These are phyloP conservation scores for Myocastor coypus DNA, from an alignment of 2,113 vertebrate species.

Conservation along the genomic window DNA sequence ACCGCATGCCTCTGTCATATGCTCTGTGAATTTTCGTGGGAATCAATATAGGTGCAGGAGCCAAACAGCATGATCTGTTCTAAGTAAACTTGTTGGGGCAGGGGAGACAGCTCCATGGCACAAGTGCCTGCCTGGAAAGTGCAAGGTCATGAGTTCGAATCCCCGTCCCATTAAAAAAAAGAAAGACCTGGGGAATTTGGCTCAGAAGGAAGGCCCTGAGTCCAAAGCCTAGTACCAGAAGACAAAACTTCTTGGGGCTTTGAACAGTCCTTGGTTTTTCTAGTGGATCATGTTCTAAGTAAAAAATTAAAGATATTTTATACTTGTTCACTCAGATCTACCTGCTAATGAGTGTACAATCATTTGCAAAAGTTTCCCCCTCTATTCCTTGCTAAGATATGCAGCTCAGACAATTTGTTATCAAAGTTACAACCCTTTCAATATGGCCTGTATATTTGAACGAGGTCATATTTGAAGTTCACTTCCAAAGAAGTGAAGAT, in stretches of 20 bases:
- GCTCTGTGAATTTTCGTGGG: neutral
- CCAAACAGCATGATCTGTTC: neutral
- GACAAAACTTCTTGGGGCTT: neutral
- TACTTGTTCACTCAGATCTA: neutral
- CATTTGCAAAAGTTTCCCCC: neutral
- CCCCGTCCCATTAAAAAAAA: too few species aligned
- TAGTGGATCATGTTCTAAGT: neutral
- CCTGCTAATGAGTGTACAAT: neutral
- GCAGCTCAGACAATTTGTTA: neutral
- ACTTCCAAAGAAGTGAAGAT: neutral
- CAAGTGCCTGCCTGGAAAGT: too few species aligned
- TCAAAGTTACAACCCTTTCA: neutral
- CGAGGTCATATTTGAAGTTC: too few species aligned
- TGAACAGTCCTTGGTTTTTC: neutral
- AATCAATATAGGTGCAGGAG: neutral
- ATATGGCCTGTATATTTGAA: neutral
- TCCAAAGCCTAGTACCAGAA: too few species aligned
- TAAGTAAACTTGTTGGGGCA: too few species aligned
- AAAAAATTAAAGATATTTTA: neutral
- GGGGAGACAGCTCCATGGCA: too few species aligned
- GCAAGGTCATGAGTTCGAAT: too few species aligned
- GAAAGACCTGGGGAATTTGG: too few species aligned
- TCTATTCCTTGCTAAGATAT: neutral
- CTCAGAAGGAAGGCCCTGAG: too few species aligned
- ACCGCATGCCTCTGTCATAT: neutral